A percentile compares a stretch with the other conserved stretches of the same genome.
Conservation (phyloP, 2,888 invertebrate genomes). For the Penaeus monodon region DNA sequence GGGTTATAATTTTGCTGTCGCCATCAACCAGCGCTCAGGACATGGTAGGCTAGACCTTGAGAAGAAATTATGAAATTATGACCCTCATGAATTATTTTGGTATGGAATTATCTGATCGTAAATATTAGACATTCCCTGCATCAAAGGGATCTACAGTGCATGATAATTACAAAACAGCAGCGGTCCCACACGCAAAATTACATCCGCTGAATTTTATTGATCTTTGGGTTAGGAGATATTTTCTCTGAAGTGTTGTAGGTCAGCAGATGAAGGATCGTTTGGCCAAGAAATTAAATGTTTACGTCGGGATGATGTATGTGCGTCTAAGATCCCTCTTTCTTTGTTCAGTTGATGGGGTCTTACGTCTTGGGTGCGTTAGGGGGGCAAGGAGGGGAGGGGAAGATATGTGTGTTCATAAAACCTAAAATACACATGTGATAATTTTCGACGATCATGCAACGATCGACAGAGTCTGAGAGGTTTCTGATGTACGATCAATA, state of each 20-base stretch:
- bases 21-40: slow-evolving; percentile 26
- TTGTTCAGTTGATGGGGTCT: neutral
- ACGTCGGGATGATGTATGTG: too few species aligned
- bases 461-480: too few species aligned
- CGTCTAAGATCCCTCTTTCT: too few species aligned
- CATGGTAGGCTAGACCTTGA: slow-evolving; percentile 30
- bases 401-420: too few species aligned
- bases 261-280: too few species aligned
- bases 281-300: too few species aligned
- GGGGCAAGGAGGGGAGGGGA: neutral
- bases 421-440: too few species aligned
- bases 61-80: slow-evolving; percentile 33
- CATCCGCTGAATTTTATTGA: slow-evolving; percentile 4
- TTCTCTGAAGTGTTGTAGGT: too few species aligned
- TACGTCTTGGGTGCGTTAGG: neutral
- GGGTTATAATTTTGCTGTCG: slow-evolving; percentile 28
- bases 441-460: too few species aligned
- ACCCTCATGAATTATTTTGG: slow-evolving; percentile 37
- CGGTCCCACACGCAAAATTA: slow-evolving; percentile 24
- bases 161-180: slow-evolving; percentile 10
- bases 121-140: slow-evolving; percentile 31
- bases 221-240: neutral
- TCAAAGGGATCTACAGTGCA: slow-evolving; percentile 39
- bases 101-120: slow-evolving; percentile 43
- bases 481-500: too few species aligned